Conservation (phyloP, 2,113 vertebrate species). For the Opisthocomus hoazin region DNA sequence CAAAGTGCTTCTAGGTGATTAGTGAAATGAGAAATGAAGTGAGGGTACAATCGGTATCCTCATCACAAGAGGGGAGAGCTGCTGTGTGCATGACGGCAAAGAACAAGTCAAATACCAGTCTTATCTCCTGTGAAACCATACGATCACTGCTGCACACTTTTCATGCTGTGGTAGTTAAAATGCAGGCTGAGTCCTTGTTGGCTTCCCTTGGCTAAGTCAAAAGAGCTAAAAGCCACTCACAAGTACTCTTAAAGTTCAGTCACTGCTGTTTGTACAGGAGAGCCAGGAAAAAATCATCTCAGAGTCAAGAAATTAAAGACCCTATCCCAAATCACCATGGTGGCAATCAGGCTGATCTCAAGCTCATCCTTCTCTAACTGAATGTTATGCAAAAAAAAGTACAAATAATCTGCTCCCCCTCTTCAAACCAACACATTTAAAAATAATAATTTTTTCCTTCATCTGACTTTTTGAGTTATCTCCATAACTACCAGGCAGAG, state of each 20-base stretch:
- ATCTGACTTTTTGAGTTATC: not conserved
- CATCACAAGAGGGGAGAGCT: not conserved
- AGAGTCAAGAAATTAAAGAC: not conserved
- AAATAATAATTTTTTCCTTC: not conserved
- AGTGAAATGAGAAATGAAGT: not conserved
- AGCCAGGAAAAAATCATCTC: not conserved
- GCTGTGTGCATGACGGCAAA: fast-evolving
- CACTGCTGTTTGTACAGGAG: not conserved
- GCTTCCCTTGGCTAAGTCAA: conserved; percentile 6
- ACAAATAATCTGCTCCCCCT: not conserved
- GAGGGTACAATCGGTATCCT: not conserved
- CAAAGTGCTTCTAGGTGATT: not conserved
- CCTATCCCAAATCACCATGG: not conserved
- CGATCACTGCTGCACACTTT: fast-evolving
- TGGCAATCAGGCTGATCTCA: not conserved
- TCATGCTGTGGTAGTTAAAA: not conserved
- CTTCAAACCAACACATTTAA: not conserved
- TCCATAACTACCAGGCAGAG: not conserved
- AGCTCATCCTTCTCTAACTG: not conserved
- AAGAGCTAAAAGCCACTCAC: not conserved
- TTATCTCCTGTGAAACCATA: not conserved
- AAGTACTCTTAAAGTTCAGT: not conserved
- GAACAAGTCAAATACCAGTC: not conserved
- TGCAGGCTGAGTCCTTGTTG: not conserved
- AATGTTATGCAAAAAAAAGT: not conserved